Conservation (phyloP, 2,113 vertebrate genomes). For the Peromyscus maniculatus region DNA sequence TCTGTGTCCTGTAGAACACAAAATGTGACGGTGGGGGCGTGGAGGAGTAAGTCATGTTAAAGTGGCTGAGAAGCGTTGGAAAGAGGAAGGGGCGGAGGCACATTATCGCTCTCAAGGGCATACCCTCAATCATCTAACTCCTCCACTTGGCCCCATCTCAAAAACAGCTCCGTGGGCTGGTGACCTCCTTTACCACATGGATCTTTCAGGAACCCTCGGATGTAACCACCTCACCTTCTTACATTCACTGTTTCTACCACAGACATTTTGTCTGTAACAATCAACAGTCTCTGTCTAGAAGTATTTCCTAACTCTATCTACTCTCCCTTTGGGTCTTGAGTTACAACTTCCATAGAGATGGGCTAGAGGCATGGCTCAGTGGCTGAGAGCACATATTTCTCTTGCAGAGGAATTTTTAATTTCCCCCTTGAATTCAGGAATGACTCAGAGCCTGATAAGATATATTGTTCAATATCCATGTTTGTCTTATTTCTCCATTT, state of each 20-base stretch:
- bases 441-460: not conserved
- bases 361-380: not conserved
- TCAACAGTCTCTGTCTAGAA: not conserved
- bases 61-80: not conserved
- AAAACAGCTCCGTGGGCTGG: not conserved
- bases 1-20: not conserved
- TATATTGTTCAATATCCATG: not conserved
- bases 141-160: not conserved
- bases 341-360: not conserved
- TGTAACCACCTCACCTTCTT: not conserved
- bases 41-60: not conserved
- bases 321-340: not conserved
- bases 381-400: not conserved
- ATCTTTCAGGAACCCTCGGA: not conserved
- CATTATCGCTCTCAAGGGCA: too few species aligned
- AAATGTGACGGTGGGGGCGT: fast-evolving
- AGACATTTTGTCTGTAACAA: not conserved
- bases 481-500: not conserved
- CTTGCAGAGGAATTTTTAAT: not conserved
- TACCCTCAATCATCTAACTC: not conserved
- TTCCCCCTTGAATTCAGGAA: not conserved
- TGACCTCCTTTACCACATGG: not conserved
- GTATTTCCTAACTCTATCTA: not conserved
- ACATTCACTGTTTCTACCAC: not conserved
- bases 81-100: not conserved